These are phyloP conservation scores for Autographa gamma DNA, from an alignment of 2,888 invertebrate species.

Conservation along the genomic window DNA sequence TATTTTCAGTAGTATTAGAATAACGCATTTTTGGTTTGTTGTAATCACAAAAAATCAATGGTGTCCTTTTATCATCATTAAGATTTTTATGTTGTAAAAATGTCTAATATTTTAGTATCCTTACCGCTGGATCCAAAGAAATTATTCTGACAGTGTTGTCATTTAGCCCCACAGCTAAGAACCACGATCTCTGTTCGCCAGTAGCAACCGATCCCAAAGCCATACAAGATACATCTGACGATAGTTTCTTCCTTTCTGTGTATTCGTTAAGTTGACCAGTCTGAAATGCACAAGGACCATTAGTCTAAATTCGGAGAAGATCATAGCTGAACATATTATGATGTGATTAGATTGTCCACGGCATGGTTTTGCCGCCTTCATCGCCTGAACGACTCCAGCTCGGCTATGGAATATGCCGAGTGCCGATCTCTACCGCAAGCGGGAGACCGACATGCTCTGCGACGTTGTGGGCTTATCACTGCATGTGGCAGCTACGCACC, in stretches of 20 bases:
- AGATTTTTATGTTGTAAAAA: neutral
- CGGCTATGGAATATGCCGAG: constrained; percentile 93
- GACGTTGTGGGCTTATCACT: constrained; percentile 90
- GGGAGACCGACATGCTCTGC: constrained; percentile 89
- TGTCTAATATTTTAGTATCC: constrained; percentile 49
- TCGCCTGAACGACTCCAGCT: constrained; percentile 91
- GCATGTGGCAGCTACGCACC: constrained; percentile 87
- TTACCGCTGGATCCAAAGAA: constrained; percentile 97
- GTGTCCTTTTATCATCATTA: constrained; percentile 88
- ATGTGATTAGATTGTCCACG: constrained; percentile 84
- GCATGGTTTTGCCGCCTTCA: constrained; percentile 93
- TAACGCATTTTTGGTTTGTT: constrained; percentile 87
- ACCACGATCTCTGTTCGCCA: constrained; percentile 98
- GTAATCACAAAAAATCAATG: constrained; percentile 86
- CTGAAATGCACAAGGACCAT: constrained; percentile 87
- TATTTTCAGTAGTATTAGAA: constrained; percentile 79
- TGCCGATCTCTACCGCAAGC: constrained; percentile 85
- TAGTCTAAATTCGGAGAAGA: constrained; percentile 16
- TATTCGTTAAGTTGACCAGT: constrained; percentile 99
- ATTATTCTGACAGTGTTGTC: constrained; percentile 99
- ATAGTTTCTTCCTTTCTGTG: constrained; percentile 98
- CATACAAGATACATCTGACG: constrained; percentile 99
- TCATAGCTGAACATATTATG: constrained; percentile 17
- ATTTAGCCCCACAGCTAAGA: constrained; percentile 97
- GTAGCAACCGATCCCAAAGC: constrained; percentile 98